Evolutionary conservation across 2,888 invertebrate genomes (phyloP).

Genomic region (Mycalesis mineus): DNA sequence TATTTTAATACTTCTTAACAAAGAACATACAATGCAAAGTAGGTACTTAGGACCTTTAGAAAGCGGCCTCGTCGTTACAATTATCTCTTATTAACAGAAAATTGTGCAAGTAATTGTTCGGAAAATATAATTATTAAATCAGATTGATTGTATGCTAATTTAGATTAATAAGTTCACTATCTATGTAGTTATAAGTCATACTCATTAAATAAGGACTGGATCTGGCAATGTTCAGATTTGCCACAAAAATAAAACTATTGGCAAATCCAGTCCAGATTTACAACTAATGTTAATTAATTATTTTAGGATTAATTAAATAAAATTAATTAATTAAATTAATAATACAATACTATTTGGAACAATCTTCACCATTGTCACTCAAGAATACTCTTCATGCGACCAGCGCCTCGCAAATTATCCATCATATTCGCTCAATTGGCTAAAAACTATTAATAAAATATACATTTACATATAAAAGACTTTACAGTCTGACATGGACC

Average conservation of each 20-base stretch:
- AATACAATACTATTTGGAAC: conserved; percentile 10
- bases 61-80: too few relatives aligned
- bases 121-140: neutral
- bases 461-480: conserved; percentile 37
- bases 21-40: too few relatives aligned
- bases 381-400: conserved; percentile 49
- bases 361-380: conserved; percentile 13
- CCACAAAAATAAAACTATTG: neutral
- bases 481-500: conserved; percentile 51
- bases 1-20: too few relatives aligned
- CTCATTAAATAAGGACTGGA: neutral
- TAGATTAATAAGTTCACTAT: neutral
- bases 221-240: neutral
- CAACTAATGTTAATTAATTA: neutral
- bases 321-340: neutral
- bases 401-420: conserved; percentile 46
- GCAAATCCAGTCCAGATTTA: conserved; percentile 5
- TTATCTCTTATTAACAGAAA: too few relatives aligned
- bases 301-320: neutral
- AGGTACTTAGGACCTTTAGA: too few relatives aligned
- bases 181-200: neutral
- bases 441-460: conserved; percentile 28
- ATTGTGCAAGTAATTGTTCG: neutral
- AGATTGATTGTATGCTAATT: neutral
- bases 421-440: conserved; percentile 28